Evolutionary conservation across 2,113 vertebrate species (phyloP).

Genomic region (Pseudorasbora parva): DNA sequence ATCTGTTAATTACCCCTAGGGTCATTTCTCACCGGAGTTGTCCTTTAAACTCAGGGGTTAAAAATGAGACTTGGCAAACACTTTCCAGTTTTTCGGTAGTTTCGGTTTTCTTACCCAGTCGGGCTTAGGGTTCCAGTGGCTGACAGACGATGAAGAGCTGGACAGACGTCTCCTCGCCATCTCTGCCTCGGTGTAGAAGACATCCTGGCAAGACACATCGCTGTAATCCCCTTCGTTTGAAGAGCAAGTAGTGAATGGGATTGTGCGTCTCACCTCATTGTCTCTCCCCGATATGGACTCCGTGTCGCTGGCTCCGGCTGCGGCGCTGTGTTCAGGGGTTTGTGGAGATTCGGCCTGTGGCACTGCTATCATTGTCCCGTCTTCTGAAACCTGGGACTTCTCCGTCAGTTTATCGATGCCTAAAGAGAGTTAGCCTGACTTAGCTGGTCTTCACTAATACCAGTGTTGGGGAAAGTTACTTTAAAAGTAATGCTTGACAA

Average conservation of each 20-base stretch:
- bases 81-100: too few species aligned
- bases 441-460: neutral
- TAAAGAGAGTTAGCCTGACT: conserved; percentile 56
- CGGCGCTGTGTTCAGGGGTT: conserved; percentile 69
- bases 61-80: neutral
- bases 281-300: conserved; percentile 79
- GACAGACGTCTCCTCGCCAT: conserved; percentile 85
- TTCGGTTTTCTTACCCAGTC: conserved; percentile 86
- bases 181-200: conserved; percentile 80
- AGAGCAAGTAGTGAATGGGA: too few species aligned
- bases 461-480: too few species aligned
- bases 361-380: conserved; percentile 90
- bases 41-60: neutral
- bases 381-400: conserved; percentile 96
- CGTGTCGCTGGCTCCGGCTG: conserved; percentile 72
- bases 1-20: too few species aligned
- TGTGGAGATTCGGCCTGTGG: conserved; percentile 74
- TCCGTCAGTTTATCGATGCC: conserved; percentile 97
- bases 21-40: too few species aligned
- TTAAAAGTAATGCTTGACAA: too few species aligned
- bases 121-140: conserved; percentile 86
- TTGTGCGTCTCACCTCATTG: conserved; percentile 69
- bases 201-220: conserved; percentile 74
- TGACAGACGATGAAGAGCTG: conserved; percentile 75
- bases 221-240: neutral